Conservation (phyloP, 2,797 vertebrate species). For the Otolemur crassicaudatus region DNA sequence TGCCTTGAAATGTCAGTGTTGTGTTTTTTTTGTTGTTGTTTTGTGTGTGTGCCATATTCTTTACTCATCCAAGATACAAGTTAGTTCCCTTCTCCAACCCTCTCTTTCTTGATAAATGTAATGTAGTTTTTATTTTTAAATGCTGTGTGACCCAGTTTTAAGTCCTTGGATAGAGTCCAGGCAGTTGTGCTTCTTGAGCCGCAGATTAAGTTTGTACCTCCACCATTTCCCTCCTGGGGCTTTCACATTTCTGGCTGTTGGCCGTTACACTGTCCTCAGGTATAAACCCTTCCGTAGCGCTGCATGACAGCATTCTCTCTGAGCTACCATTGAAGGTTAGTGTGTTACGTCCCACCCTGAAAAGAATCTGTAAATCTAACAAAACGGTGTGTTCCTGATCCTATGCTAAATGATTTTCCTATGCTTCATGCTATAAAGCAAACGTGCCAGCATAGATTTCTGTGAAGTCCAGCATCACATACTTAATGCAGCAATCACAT, state of each 20-base stretch:
- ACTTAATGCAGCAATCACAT: background rate
- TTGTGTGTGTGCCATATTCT: background rate
- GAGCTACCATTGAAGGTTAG: background rate
- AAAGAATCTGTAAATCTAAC: background rate
- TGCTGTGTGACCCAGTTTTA: background rate
- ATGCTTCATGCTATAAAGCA: background rate
- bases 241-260: background rate
- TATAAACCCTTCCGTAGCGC: too few relatives aligned
- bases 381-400: background rate
- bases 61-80: background rate
- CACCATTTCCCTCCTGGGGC: background rate
- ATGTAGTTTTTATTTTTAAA: background rate
- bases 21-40: background rate
- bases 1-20: background rate
- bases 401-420: background rate
- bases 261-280: background rate
- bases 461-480: background rate
- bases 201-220: background rate
- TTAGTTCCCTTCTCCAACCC: background rate
- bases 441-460: background rate
- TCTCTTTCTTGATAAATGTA: background rate
- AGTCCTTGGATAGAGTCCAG: background rate
- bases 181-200: background rate
- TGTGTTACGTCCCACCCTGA: background rate
- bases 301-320: background rate